A percentile compares a stretch with the other conserved stretches of the same genome.
These are phyloP conservation scores for Crotalus helleri DNA, from an alignment of 2,113 vertebrate genomes.

Conservation along the genomic window DNA sequence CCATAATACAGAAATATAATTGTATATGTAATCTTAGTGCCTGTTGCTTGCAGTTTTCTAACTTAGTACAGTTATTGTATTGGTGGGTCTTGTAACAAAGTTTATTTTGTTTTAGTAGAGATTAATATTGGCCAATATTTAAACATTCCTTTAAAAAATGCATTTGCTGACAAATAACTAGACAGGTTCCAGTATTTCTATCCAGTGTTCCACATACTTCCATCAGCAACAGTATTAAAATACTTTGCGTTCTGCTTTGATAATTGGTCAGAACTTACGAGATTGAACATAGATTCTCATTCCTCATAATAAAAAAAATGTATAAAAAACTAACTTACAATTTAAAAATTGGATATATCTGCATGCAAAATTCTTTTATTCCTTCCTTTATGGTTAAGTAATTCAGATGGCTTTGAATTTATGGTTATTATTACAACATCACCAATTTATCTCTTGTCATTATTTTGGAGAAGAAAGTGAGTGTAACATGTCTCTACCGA, in stretches of 20 bases:
- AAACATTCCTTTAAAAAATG: neutral
- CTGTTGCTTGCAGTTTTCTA: neutral
- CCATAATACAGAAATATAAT: neutral
- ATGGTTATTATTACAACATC: neutral
- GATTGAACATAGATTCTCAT: neutral
- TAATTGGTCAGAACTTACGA: neutral
- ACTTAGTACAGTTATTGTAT: neutral
- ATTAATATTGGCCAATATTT: neutral
- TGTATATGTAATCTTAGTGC: conserved; percentile 5
- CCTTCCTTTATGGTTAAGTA: conserved; percentile 8
- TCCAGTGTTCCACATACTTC: neutral
- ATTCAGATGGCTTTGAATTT: conserved; percentile 11
- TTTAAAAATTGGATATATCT: neutral
- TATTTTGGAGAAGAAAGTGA: neutral
- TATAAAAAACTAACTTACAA: neutral
- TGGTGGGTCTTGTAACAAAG: neutral
- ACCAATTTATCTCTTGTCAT: neutral
- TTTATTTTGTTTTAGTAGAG: neutral
- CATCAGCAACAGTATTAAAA: neutral
- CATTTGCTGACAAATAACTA: neutral
- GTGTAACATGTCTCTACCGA: neutral
- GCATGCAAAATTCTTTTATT: neutral
- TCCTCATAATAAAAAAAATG: neutral
- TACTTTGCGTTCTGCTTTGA: neutral
- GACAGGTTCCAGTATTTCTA: neutral